Percentiles rank a stretch among this genome's conserved stretches.
Evolutionary conservation across 2,113 vertebrate species (phyloP).

Genomic region (Zapus hudsonius): DNA sequence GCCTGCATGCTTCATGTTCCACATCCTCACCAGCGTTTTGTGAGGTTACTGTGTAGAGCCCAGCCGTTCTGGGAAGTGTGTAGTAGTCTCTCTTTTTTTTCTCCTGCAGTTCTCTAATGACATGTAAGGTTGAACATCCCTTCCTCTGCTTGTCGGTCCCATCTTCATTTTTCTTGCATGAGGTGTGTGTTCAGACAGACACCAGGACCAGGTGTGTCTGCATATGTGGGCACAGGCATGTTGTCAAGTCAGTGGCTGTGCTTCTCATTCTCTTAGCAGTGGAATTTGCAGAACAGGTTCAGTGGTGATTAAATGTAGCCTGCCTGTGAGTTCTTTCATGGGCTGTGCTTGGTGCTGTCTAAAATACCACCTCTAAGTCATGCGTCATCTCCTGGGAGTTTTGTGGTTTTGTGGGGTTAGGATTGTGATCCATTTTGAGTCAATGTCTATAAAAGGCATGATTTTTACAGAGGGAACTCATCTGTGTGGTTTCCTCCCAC

Average conservation of each 20-base stretch:
- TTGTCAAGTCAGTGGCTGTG: background rate
- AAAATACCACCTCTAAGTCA: background rate
- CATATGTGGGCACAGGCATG: background rate
- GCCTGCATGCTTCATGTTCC: accelerated
- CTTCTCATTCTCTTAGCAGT: background rate
- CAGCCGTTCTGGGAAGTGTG: background rate
- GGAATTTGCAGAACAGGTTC: background rate
- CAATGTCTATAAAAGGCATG: background rate
- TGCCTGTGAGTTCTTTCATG: background rate
- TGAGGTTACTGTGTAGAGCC: accelerated
- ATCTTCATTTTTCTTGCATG: background rate
- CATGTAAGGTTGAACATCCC: accelerated
- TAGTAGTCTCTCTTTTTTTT: background rate
- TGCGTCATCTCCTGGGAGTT: background rate
- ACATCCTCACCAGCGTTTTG: accelerated
- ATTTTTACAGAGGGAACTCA: background rate
- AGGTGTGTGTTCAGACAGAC: background rate
- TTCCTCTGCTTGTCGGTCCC: no score
- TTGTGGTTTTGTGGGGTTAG: background rate
- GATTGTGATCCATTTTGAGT: background rate
- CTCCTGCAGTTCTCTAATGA: background rate
- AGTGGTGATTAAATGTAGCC: background rate
- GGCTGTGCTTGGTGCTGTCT: background rate
- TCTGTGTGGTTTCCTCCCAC: no score
- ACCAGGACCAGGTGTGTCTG: background rate